Conservation (phyloP, 2,888 invertebrate species). For the Machimus atricapillus region DNA sequence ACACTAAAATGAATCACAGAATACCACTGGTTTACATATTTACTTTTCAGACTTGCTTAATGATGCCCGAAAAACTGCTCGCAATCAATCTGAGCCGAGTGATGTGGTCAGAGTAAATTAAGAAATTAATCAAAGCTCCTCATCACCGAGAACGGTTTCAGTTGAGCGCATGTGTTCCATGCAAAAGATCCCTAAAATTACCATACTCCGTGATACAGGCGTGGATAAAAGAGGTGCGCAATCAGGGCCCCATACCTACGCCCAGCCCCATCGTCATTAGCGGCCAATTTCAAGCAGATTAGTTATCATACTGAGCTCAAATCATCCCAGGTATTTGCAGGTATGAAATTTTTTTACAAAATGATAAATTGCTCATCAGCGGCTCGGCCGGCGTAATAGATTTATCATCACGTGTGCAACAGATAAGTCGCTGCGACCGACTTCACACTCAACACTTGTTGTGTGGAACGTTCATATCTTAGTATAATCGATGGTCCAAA, state of each 20-base stretch:
- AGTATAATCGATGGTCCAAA: not conserved
- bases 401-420: not conserved
- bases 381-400: not conserved
- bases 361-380: conserved; percentile 10
- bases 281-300: conserved; percentile 4
- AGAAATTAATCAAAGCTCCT: not conserved
- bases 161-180: not conserved
- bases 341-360: not conserved
- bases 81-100: not conserved
- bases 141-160: not conserved
- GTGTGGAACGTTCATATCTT: not conserved
- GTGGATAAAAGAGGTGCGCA: not conserved
- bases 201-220: not conserved
- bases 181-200: not conserved
- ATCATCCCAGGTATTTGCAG: not conserved
- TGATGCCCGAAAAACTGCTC: not conserved
- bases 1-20: not conserved
- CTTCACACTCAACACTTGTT: not conserved
- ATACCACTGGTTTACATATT: not conserved
- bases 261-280: not conserved
- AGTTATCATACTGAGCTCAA: not conserved
- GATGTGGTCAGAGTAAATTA: not conserved
- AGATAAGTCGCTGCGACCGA: not conserved
- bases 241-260: not conserved
- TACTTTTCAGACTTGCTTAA: not conserved